Base-by-base conservation (phyloP, 2,888 invertebrate genomes). In the Thera obeliscata region DNA sequence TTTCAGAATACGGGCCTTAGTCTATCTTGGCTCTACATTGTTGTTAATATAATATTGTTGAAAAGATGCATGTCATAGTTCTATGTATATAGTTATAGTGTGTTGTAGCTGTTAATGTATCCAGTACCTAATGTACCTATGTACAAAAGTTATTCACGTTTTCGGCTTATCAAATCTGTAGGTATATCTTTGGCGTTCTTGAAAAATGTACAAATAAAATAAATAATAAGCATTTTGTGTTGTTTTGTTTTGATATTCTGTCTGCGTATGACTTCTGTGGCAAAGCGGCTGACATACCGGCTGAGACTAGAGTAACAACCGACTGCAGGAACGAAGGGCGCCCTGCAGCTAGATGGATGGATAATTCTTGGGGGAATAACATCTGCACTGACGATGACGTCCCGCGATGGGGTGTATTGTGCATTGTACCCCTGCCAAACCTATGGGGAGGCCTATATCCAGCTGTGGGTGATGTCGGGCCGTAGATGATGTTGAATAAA, bases 201-300 rank as follows among this genome's bases (percentile, higher is more conserved):
- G 78, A 82, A 81, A 86, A 78, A 85, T 90, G 90, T 91, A 90
- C 88, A 89, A 89, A 82, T 81, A 89, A 89, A 89, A 82, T 81
- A 84, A 84, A 85, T 78, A 82, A 78, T 81, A 79, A 76, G 77
- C 74, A 74, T 78, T 73, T 78, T 73, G 59, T 54, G 60, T 71
- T 69, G 64, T 38, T 62, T 74, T 67, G 3, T 46, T 1, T 46
- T 46, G 43, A 9, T 46, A 9, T 46, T 46, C 43, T 7, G 43
- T 43, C 8, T 43, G 7, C 43, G 38, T 38, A 38, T 6, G 9
- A 46, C 43, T 9, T 7, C 43, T 9, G 6, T 9, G 43, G 9
- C 9, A 7, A 8, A 46, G 2, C 43, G 43, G 43, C 2, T 46
- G 43, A 46, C 43, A 7, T 8, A 9, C 43, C 9, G 8, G 7